Evolutionary conservation across 2,113 vertebrate genomes (phyloP).

Genomic region (Mungos mungo): DNA sequence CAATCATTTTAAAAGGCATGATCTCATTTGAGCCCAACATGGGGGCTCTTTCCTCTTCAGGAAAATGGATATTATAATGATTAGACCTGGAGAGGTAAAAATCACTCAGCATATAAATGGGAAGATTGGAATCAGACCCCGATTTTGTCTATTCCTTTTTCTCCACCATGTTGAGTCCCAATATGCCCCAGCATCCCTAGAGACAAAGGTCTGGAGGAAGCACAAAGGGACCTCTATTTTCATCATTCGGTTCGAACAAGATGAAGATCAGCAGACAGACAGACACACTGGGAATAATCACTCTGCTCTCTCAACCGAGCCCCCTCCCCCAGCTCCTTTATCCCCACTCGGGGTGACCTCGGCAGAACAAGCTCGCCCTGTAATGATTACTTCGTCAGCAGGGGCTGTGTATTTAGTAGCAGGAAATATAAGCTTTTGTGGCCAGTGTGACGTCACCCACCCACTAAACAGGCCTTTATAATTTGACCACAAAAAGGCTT

Average conservation of each 20-base stretch:
- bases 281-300: slow-evolving; percentile 69
- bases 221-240: slow-evolving; percentile 74
- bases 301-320: slow-evolving; percentile 23
- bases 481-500: slow-evolving; percentile 78
- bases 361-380: slow-evolving; percentile 67
- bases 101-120: slow-evolving; percentile 55
- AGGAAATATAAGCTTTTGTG: slow-evolving; percentile 82
- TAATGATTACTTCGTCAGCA: slow-evolving; percentile 76
- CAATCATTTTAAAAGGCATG: slow-evolving; percentile 3
- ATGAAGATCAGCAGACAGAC: slow-evolving; percentile 63
- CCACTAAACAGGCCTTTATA: slow-evolving; percentile 79
- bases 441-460: slow-evolving; percentile 75
- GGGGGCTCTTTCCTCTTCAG: slow-evolving; percentile 23
- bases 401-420: slow-evolving; percentile 78
- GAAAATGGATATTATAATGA: neutral
- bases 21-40: neutral
- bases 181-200: neutral
- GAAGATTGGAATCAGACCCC: slow-evolving; percentile 55
- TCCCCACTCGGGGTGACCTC: slow-evolving; percentile 53
- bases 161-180: neutral
- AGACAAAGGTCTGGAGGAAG: slow-evolving; percentile 54
- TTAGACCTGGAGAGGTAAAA: slow-evolving; percentile 33
- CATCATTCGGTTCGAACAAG: slow-evolving; percentile 57
- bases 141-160: slow-evolving; percentile 28
- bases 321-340: slow-evolving; percentile 55